Base-by-base conservation (phyloP, 2,888 invertebrate species). In the Gnatocerus cornutus region DNA sequence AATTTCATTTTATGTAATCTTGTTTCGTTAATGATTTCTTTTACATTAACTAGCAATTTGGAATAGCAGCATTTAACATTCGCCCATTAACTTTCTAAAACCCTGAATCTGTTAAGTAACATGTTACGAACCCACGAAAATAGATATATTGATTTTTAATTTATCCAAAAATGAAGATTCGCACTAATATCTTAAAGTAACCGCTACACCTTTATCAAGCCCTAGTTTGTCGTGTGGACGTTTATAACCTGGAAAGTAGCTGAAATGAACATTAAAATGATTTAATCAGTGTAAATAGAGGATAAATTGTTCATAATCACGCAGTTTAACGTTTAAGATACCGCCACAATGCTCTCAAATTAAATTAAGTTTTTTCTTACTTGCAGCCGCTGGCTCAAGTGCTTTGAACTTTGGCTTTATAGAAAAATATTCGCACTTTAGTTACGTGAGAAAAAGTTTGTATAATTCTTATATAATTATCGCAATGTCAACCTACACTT, bases 271-370 rank as follows among this genome's bases (percentile, higher is more conserved):
- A 52, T 33, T 52, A 52, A 21, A 52, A 48, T 30, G 61, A 61
- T 61, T 48, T 61, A 30, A 48, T 61, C 61, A 48, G 48, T 14
- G 46, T 33, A 48, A 61, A 46, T 29, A 48, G 30, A 14, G 16
- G 10, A 53, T 61, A 61, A 61, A 48, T 61, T 61, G 61, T 29
- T 9, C 48, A 1, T 13, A 46, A 61, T 46, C 61, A 61, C 61
- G 61, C 46, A 33, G 45, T 48, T n/a, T 33, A 13, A 9, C 37
- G 8, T 16, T 53, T 53, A 53, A 53, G 30, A 53, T 53, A 39
- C 30, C 10, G 7, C 52, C 52, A 39, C 37, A n/a, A 55, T 9
- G 37, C 16, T 30, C 10, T 33, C 52, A 52, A 46, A 46, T 46
- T 46, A 46, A 46, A 46, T 16, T 16, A 21, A 13, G 4, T 45